These are phyloP conservation scores for Lasius platythorax DNA, from an alignment of 2,888 invertebrate species.

Conservation along the genomic window DNA sequence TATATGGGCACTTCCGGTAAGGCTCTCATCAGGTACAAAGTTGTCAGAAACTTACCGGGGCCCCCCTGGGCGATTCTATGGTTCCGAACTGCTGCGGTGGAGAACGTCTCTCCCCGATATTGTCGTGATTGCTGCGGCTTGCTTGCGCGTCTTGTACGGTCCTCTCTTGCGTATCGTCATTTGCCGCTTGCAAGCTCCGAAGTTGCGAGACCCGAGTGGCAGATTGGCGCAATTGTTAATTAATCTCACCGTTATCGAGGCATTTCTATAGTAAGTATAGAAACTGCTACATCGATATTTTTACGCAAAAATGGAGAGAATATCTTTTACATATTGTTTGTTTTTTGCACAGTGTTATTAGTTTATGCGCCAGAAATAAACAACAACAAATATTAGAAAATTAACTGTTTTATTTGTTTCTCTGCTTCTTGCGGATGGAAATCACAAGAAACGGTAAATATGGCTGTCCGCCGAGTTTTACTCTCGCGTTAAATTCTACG, in stretches of 20 bases:
- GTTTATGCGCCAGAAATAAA: not conserved
- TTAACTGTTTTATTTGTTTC: constrained; percentile 7
- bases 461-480: constrained; percentile 17
- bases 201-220: constrained; percentile 13
- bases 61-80: constrained; percentile 70
- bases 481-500: constrained; percentile 29
- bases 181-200: constrained; percentile 27
- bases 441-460: constrained; percentile 9
- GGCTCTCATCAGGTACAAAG: constrained; percentile 68
- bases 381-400: not conserved
- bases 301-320: not conserved
- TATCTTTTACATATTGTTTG: not conserved
- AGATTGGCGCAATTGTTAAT: constrained; percentile 45
- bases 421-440: not conserved
- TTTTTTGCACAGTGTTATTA: not conserved
- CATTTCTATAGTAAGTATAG: not conserved
- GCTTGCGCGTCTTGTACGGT: constrained; percentile 5
- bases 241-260: constrained; percentile 16
- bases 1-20: constrained; percentile 65
- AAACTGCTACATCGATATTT: not conserved
- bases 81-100: constrained; percentile 67
- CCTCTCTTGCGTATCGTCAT: constrained; percentile 40
- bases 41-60: constrained; percentile 67
- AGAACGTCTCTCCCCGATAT: constrained; percentile 24
- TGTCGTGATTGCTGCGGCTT: constrained; percentile 28